Evolutionary conservation across 30 jellyfish, hydroid and myxozoan species (phyloP), one percentile per base, ranked within the genome.

Genomic region (Aurelia aurita): DNA sequence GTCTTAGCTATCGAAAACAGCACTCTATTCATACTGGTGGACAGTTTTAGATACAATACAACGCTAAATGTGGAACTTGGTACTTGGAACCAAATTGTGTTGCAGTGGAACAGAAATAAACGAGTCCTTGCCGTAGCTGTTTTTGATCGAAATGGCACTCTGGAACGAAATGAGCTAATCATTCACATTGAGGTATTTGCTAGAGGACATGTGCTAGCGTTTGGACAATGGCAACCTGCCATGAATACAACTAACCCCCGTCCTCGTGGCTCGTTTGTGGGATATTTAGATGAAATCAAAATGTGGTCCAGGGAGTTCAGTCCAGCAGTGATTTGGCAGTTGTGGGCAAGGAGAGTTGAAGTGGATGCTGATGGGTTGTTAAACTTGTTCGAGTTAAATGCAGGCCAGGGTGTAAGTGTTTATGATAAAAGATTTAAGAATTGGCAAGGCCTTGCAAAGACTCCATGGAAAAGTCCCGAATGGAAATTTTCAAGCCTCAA

Each of bases 201-300:
- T 1, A 32, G 45, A 10, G 68, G 58, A 18, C 58, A 70, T 49
- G 58, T 81, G 3, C 63, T 81, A 2, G 80, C 85, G 5, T 81
- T 81, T 21, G 91, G 91, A 22, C 80, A 81, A 55, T 81, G 91
- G 91, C 91, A 81, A 80, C 91, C 91, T 20, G 79, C 93, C 20
- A 71, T 84, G 87, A 84, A 73, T 49, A 16, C 43, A 20, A 68
- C 79, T 45, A 71, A 72, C 71, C 82, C 59, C 63, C 79, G 72
- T 14, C 87, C 93, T 9, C 18, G 23, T 25, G 82, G 87, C 46
- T 20, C 87, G 0, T 84, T 84, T 29, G 82, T 84, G 10, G 93
- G 93, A 3, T 71, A 28, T 27, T 45, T 84, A 3, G 93, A 84
- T 28, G 93, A 84, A 49, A 22, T 84, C 20, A 84, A 72, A 51